Evolutionary conservation across 2,888 invertebrate genomes (phyloP).

Genomic region (Drosophila limbata): DNA sequence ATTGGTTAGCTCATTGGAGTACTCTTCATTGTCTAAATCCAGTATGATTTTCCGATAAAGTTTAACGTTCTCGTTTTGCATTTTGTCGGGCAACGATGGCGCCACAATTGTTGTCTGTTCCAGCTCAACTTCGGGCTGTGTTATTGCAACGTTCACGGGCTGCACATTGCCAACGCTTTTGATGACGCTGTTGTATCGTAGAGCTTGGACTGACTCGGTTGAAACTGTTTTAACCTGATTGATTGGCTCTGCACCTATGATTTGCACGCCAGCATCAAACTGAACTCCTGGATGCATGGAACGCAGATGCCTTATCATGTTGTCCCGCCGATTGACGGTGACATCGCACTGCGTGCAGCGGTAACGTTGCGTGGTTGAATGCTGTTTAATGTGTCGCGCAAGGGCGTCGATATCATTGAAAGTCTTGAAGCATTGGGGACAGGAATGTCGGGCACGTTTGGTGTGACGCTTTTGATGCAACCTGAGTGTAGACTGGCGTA

Average conservation of each 20-base stretch:
- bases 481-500: conserved; percentile 87
- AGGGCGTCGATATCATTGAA: conserved; percentile 90
- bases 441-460: conserved; percentile 87
- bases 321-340: conserved; percentile 91
- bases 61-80: conserved; percentile 66
- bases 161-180: conserved; percentile 83
- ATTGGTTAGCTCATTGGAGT: conserved; percentile 69
- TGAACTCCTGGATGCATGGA: conserved; percentile 89
- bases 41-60: conserved; percentile 66
- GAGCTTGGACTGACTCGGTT: conserved; percentile 25
- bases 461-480: conserved; percentile 87
- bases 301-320: conserved; percentile 90
- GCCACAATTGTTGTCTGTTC: conserved; percentile 10
- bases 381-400: conserved; percentile 88
- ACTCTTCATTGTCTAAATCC: conserved; percentile 72
- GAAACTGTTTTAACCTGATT: background rate
- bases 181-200: conserved; percentile 82
- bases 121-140: background rate
- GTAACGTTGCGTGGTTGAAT: conserved; percentile 85
- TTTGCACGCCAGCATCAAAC: conserved; percentile 64
- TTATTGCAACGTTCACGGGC: conserved; percentile 58
- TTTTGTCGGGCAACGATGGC: conserved; percentile 28
- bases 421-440: conserved; percentile 88
- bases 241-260: conserved; percentile 22
- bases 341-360: conserved; percentile 90